Conservation (phyloP, 2,888 invertebrate genomes). For the Phymatocera aterrima region DNA sequence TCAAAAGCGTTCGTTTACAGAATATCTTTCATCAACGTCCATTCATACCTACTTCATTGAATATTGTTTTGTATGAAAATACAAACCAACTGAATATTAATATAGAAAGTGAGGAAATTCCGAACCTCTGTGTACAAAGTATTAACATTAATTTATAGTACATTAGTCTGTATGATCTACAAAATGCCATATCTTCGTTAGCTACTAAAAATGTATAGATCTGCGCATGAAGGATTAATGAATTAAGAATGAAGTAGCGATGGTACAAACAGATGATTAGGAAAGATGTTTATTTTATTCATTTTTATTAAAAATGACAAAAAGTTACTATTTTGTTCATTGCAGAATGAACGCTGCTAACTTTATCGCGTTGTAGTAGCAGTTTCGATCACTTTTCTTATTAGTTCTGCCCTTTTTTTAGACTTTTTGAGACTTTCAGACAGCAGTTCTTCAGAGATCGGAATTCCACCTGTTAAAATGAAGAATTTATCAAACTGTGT, state of each 20-base stretch:
- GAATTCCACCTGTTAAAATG: conserved; percentile 76
- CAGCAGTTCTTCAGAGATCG: conserved; percentile 78
- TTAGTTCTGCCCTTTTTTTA: conserved; percentile 77
- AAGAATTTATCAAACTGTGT: too few relatives aligned
- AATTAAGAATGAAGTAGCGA: not conserved
- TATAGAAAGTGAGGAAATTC: not conserved
- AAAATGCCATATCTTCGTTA: not conserved
- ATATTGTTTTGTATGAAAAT: not conserved
- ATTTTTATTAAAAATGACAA: not conserved
- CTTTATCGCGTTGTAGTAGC: conserved; percentile 56
- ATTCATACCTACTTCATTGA: not conserved
- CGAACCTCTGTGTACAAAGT: not conserved
- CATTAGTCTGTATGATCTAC: not conserved
- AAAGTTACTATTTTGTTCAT: not conserved
- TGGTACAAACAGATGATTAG: not conserved
- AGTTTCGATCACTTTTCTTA: conserved; percentile 75
- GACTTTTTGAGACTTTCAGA: conserved; percentile 79
- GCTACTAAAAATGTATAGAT: not conserved
- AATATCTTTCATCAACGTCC: too few relatives aligned
- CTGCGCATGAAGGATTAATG: not conserved
- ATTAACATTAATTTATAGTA: not conserved
- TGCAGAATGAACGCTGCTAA: not conserved
- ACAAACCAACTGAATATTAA: not conserved
- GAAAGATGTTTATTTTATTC: conserved; percentile 9
- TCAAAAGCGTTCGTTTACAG: too few relatives aligned